Evolutionary conservation across 2,888 invertebrate genomes (phyloP).

Genomic region (Osmoderma eremita): DNA sequence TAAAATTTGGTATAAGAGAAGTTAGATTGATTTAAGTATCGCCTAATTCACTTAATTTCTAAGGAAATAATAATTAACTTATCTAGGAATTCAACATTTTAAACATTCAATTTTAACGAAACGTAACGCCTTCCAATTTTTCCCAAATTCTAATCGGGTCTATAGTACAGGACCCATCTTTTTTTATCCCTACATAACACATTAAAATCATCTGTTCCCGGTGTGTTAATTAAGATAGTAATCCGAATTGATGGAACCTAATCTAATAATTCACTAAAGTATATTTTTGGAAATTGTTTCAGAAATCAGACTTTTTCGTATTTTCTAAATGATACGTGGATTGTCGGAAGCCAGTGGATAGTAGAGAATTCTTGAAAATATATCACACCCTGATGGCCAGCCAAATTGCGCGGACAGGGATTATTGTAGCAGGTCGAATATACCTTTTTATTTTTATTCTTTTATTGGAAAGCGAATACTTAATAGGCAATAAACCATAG

Average conservation of each 20-base stretch:
- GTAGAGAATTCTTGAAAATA: constrained; percentile 39
- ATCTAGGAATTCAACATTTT: no score
- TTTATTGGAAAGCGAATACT: constrained; percentile 23
- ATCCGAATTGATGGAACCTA: no score
- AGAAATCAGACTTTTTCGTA: constrained; percentile 40
- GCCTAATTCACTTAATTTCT: no score
- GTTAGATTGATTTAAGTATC: no score
- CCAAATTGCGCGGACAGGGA: constrained; percentile 20
- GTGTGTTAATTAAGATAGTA: neutral
- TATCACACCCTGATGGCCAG: constrained; percentile 8
- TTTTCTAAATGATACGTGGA: constrained; percentile 40
- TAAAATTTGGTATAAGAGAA: no score
- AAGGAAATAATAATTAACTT: no score
- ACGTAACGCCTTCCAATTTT: no score
- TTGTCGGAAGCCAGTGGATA: constrained; percentile 40
- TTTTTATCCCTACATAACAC: neutral
- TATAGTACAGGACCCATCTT: neutral
- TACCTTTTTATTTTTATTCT: constrained; percentile 17
- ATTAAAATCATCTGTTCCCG: neutral
- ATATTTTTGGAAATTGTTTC: constrained; percentile 37
- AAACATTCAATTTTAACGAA: no score
- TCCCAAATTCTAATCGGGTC: neutral
- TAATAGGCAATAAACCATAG: constrained; percentile 24
- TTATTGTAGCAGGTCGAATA: constrained; percentile 11
- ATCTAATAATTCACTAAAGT: neutral